phyloP scores from a whole-genome alignment of 2,888 invertebrate genomes.

The Liposcelis brunnea region DNA sequence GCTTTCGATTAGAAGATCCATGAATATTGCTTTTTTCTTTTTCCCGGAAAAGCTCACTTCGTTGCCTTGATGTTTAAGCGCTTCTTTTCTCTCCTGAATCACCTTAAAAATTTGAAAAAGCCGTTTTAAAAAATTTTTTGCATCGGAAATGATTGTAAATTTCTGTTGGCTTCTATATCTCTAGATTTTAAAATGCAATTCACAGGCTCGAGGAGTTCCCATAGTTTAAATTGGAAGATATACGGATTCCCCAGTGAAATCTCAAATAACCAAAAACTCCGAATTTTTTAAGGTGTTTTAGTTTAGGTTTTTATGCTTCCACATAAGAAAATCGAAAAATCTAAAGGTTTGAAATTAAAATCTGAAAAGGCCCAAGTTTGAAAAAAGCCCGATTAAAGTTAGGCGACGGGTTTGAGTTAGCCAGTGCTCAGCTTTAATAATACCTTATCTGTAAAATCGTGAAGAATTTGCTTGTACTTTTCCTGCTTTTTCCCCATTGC shows the following conservation, averaged over 20 bases:
- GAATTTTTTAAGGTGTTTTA: too few species aligned
- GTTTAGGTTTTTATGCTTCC: too few species aligned
- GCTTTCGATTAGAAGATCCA: slow-evolving; percentile 16
- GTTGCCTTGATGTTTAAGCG: slow-evolving; percentile 7
- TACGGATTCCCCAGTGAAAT: too few species aligned
- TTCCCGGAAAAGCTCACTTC: slow-evolving; percentile 10
- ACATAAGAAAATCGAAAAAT: too few species aligned
- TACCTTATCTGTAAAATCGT: slow-evolving; percentile 30
- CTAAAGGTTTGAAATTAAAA: slow-evolving; percentile 7
- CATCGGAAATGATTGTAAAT: too few species aligned
- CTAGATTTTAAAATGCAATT: too few species aligned
- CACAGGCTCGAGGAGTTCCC: too few species aligned
- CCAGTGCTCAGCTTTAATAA: not conserved
- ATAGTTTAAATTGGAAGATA: too few species aligned
- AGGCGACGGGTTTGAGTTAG: slow-evolving; percentile 3
- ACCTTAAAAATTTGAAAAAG: slow-evolving; percentile 12
- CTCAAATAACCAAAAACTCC: too few species aligned
- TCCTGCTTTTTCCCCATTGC: slow-evolving; percentile 25
- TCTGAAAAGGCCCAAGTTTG: not conserved
- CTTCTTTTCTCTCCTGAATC: slow-evolving; percentile 14
- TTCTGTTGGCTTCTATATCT: too few species aligned
- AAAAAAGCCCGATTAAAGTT: slow-evolving; percentile 9
- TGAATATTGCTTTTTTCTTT: slow-evolving; percentile 16
- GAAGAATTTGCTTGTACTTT: slow-evolving; percentile 26
- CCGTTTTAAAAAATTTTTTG: too few species aligned